A percentile compares a stretch with the other conserved stretches of the same genome.
phyloP scores from a whole-genome alignment of 2,797 vertebrate species.

The Ctenopoma multispine region DNA sequence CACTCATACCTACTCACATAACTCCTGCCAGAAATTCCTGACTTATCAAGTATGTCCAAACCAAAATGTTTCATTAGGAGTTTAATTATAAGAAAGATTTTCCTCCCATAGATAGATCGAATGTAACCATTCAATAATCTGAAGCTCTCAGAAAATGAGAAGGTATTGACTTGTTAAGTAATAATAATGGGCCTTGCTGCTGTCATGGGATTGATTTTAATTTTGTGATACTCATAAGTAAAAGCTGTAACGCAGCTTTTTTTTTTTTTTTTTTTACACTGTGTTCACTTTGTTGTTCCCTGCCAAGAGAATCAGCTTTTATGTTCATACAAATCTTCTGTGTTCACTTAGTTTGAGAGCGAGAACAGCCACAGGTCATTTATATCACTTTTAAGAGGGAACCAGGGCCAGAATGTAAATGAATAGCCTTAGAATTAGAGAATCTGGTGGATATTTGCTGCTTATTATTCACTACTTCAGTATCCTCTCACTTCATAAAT shows the following conservation, averaged over 20 bases:
- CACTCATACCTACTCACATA: constrained; percentile 55
- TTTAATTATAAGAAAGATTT: constrained; percentile 57
- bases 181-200: constrained; percentile 40
- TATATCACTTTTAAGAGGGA: constrained; percentile 29
- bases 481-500: constrained; percentile 13
- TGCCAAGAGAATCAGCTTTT: constrained; percentile 53
- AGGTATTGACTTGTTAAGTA: constrained; percentile 46
- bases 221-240: constrained; percentile 51
- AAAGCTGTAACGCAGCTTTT: constrained; percentile 45
- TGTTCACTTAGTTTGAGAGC: constrained; percentile 45
- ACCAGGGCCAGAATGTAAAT: constrained; percentile 20
- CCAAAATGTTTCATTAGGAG: constrained; percentile 57
- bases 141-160: constrained; percentile 53
- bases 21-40: constrained; percentile 61
- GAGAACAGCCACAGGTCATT: constrained; percentile 50
- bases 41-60: constrained; percentile 53
- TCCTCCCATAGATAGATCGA: constrained; percentile 36
- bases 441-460: constrained; percentile 22
- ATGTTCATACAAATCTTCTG: constrained; percentile 45
- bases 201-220: constrained; percentile 57
- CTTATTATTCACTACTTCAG: neutral
- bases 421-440: constrained; percentile 19
- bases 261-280: constrained; percentile 41
- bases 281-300: constrained; percentile 51
- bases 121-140: constrained; percentile 36